Percentiles rank a stretch among this genome's conserved stretches.
phyloP scores from a whole-genome alignment of 2,888 invertebrate genomes.

The Lasioglossum pauxillum region DNA sequence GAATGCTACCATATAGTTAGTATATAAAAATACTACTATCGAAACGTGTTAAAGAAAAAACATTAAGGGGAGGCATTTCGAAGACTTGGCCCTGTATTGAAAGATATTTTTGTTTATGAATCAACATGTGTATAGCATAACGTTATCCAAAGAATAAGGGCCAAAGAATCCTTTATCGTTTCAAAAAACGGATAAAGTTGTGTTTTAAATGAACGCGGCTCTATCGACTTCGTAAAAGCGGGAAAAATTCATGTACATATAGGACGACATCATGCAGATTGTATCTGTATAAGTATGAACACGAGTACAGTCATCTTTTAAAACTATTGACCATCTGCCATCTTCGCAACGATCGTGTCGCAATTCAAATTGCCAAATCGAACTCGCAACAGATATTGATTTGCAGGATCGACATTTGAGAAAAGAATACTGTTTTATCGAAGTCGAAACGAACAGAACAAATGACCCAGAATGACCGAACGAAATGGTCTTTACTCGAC shows the following conservation, averaged over 20 bases:
- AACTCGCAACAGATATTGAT: background rate
- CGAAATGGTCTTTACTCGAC: conserved; percentile 23
- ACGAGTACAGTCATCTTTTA: conserved; percentile 63
- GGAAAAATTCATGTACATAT: background rate
- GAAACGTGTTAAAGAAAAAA: too few species aligned
- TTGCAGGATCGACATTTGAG: background rate
- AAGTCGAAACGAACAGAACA: too few species aligned
- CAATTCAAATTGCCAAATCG: background rate
- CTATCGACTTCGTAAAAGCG: background rate
- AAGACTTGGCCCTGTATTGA: too few species aligned
- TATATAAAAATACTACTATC: too few species aligned
- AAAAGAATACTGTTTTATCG: background rate
- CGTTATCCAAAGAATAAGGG: too few species aligned
- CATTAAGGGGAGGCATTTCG: too few species aligned
- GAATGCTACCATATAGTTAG: too few species aligned
- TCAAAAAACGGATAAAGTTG: background rate
- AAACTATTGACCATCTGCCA: conserved; percentile 69
- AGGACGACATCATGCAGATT: conserved; percentile 2
- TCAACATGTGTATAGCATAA: background rate
- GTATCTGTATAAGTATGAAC: conserved; percentile 68
- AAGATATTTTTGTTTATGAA: background rate
- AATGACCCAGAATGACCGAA: too few species aligned
- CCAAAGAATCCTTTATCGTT: background rate
- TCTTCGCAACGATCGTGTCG: background rate
- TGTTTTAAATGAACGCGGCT: background rate